Conservation (phyloP, 2,888 invertebrate genomes). For the Rhingia rostrata region DNA sequence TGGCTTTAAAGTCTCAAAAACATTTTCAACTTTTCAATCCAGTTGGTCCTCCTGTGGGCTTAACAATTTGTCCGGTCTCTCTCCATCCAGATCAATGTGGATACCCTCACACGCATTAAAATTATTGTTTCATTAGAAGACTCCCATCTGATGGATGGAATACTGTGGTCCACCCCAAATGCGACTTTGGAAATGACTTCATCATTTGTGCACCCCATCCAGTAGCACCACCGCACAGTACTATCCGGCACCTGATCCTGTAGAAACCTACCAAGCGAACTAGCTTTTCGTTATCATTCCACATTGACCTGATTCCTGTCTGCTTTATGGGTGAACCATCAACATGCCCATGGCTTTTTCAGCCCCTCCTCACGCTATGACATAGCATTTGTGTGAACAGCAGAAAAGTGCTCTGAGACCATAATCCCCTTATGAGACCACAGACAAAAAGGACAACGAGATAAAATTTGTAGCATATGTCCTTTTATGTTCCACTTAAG, state of each 20-base stretch:
- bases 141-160: slow-evolving; percentile 28
- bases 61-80: not conserved
- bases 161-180: slow-evolving; percentile 50
- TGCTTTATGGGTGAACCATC: slow-evolving; percentile 27
- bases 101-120: slow-evolving; percentile 35
- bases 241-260: slow-evolving; percentile 50
- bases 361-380: no score
- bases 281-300: slow-evolving; percentile 25
- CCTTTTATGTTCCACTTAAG: slow-evolving; percentile 59
- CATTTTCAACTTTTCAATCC: slow-evolving; percentile 20
- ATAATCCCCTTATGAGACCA: slow-evolving; percentile 70
- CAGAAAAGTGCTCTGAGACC: slow-evolving; percentile 54
- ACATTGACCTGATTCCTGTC: slow-evolving; percentile 40
- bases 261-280: slow-evolving; percentile 14
- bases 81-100: no score
- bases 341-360: slow-evolving; percentile 6
- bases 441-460: slow-evolving; percentile 61
- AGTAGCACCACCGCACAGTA: not conserved
- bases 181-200: slow-evolving; percentile 62
- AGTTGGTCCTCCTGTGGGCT: not conserved
- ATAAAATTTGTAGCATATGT: slow-evolving; percentile 66
- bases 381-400: slow-evolving; percentile 52
- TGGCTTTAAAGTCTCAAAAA: slow-evolving; percentile 12
- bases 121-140: slow-evolving; percentile 55
- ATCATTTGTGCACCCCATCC: slow-evolving; percentile 28